Percentiles rank a stretch among this genome's conserved stretches.
phyloP scores from a whole-genome alignment of 2,113 vertebrate genomes.

The Onychostruthus taczanowskii region DNA sequence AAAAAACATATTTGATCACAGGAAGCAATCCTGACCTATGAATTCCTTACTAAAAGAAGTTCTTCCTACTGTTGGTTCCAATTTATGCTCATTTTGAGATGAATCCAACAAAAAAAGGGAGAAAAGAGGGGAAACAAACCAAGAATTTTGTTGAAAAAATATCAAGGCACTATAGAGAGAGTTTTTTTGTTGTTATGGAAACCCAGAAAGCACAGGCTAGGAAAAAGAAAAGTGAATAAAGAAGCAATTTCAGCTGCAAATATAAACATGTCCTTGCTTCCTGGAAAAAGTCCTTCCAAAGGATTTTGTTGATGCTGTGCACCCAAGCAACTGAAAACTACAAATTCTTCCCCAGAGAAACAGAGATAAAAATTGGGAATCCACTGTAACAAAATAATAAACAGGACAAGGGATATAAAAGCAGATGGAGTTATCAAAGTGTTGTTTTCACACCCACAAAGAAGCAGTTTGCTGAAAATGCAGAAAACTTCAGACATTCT shows the following conservation, averaged over 20 bases:
- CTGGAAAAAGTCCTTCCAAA: slow-evolving; percentile 42
- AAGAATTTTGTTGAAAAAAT: not conserved
- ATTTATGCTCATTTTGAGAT: not conserved
- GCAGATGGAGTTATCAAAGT: not conserved
- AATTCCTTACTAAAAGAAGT: not conserved
- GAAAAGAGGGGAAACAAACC: not conserved
- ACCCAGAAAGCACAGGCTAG: slow-evolving; percentile 40
- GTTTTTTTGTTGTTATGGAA: slow-evolving; percentile 64
- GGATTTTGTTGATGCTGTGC: slow-evolving; percentile 26
- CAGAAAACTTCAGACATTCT: not conserved
- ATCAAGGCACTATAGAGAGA: slow-evolving; percentile 11
- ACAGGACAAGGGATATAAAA: not conserved
- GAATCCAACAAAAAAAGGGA: not conserved
- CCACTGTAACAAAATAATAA: slow-evolving; percentile 18
- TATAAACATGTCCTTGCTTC: slow-evolving; percentile 30
- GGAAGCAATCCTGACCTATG: not conserved
- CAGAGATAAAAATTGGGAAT: not conserved
- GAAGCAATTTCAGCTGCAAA: slow-evolving; percentile 16
- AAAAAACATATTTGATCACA: not conserved
- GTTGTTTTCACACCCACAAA: slow-evolving; percentile 24
- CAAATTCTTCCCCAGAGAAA: slow-evolving; percentile 24
- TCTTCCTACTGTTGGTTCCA: not conserved
- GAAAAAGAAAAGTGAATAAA: slow-evolving; percentile 34
- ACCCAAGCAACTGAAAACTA: slow-evolving; percentile 39
- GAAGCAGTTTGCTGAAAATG: not conserved